Base-by-base conservation (phyloP, 1,140 invertebrate genomes). In the Drosophila sp. region DNA sequence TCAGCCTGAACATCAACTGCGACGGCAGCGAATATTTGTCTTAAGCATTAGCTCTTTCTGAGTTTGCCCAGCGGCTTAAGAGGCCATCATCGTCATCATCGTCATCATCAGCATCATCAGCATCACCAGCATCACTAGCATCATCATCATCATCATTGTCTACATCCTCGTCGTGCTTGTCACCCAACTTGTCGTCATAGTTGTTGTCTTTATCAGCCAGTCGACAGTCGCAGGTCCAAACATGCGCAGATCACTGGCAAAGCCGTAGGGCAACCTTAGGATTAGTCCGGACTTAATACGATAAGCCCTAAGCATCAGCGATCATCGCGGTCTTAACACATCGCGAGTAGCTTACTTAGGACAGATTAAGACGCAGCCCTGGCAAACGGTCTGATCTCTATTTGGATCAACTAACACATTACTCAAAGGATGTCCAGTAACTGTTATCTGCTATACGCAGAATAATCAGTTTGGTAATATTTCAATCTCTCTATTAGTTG, bases 41-140 rank as follows among this genome's bases (percentile, higher is more conserved):
- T 81, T 78, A 78, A 62, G 77, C 70, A 86, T 86, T 86, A 80
- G 73, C 9, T 58, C 51, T 54, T 53, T 67, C 29, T 29, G 14
- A 46, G 63, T 72, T 72, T 72, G 69, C 62, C 41, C 72, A 76
- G 34, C 54, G 59, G 64, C 57, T 75, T 82, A 62, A 45, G 40
- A 8, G 32, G 64, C 70, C 67, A 51, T 62, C 54, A 13, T 58
- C 54, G 29, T 56, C 25, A 27, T 36, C 45, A 5, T 40, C 51
- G 7, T 40, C 53, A 13, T 40, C 36, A 43, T 18, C 16, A 18
- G n/a, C 50, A 34, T 32, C 64, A 48, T 48, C 50, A 21, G 48
- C 62, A 41, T 41, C 34, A 43, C n/a, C 14, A 9, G 40, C 36
- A 13, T 21, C 13, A 32, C 46, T 8, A 1, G 21, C 34, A 56